Base-by-base conservation (phyloP, 1,140 invertebrate genomes). In the Amyelois transitella region DNA sequence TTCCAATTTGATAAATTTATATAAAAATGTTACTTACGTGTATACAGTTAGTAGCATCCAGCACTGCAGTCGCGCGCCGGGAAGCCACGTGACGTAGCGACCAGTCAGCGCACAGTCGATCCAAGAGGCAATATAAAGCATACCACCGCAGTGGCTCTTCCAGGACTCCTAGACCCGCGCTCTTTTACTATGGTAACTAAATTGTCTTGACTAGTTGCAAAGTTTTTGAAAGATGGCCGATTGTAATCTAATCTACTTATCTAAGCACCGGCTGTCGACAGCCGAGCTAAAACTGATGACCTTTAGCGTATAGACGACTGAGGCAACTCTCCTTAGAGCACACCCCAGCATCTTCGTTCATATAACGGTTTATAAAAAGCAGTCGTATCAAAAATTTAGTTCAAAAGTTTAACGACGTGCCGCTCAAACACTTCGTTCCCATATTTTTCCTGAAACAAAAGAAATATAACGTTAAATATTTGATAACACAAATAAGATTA, bases 31-130 rank as follows among this genome's bases (percentile, higher is more conserved):
- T 80, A 90, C 89, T 90, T 62, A 90, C 89, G 88, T 90, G 85
- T 88, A 89, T 89, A 89, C 85, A 89, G 84, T 88, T 88, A 90
- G 88, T 88, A 88, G 81, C 89, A 90, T 90, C 89, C 89, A 90
- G 89, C 83, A 89, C 89, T 85, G 85, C 66, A 89, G 79, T 87
- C 77, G 86, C 80, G 86, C 86, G 81, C 86, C 79, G 81, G 88
- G 88, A 87, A 86, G 88, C 87, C 86, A 88, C 88, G 84, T 84
- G 78, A 87, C 83, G 86, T 83, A 88, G 86, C 87, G 85, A 88
- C 88, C 88, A 82, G 80, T 86, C 79, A 87, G 85, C 86, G 85
- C 86, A 85, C 84, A 84, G 85, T 88, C 82, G 84, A 88, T 82
- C 85, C 83, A 88, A 88, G 75, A 82, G 78, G 76, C 79, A 84